Conservation (phyloP, 1,140 invertebrate species). For the Macrostomum lignano region DNA sequence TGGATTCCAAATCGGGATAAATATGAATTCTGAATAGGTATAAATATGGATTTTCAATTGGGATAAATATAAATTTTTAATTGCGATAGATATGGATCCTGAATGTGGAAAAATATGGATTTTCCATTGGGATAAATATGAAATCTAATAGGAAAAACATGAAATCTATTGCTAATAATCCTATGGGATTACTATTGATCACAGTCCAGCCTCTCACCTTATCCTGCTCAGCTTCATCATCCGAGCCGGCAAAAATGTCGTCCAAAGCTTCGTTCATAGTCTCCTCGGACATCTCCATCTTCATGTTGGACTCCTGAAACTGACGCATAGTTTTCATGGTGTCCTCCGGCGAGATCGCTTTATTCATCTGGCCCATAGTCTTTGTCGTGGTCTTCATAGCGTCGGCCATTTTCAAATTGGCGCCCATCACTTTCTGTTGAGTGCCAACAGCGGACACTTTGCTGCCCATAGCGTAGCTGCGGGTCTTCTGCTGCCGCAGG, state of each 20-base stretch:
- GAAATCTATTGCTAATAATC: too few species aligned
- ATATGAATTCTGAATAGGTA: too few species aligned
- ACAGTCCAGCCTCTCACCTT: slow-evolving; percentile 35
- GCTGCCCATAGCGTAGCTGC: slow-evolving; percentile 42
- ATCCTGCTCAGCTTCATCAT: slow-evolving; percentile 60
- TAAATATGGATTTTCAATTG: too few species aligned
- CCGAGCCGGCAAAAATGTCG: slow-evolving; percentile 56
- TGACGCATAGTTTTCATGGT: slow-evolving; percentile 47
- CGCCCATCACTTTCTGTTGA: slow-evolving; percentile 52
- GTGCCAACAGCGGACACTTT: slow-evolving; percentile 45
- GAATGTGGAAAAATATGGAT: too few species aligned
- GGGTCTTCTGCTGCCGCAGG: slow-evolving; percentile 53
- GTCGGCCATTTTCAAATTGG: slow-evolving; percentile 50
- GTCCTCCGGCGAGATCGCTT: slow-evolving; percentile 51
- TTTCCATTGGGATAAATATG: too few species aligned
- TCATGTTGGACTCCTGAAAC: slow-evolving; percentile 48
- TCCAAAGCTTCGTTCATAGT: slow-evolving; percentile 70
- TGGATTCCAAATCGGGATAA: too few species aligned
- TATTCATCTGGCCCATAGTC: slow-evolving; percentile 60
- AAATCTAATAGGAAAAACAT: too few species aligned
- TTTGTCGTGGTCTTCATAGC: slow-evolving; percentile 56
- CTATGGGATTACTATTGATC: too few species aligned
- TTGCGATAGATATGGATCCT: too few species aligned
- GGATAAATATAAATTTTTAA: too few species aligned
- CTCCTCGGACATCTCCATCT: slow-evolving; percentile 77